phyloP scores from a whole-genome alignment of 1,140 invertebrate species.

The Panulirus ornatus region DNA sequence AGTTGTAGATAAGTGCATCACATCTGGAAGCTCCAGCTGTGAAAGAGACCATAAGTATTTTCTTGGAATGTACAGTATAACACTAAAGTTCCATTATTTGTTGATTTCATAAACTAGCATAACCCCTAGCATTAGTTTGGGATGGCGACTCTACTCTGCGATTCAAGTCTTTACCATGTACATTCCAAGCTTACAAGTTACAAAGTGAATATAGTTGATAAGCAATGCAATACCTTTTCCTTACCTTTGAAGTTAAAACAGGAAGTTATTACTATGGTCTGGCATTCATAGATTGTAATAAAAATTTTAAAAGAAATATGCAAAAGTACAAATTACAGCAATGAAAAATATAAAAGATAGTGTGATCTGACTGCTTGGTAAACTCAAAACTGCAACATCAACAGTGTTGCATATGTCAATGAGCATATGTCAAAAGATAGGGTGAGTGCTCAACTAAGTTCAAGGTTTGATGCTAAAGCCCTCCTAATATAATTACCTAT shows the following conservation, averaged over 20 bases:
- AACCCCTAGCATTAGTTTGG: slow-evolving; percentile 68
- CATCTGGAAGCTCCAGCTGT: not conserved
- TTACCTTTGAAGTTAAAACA: not conserved
- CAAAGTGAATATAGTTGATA: slow-evolving; percentile 71
- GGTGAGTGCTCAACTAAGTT: too few relatives aligned
- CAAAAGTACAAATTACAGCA: not conserved
- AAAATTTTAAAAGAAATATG: not conserved
- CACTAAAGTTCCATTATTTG: slow-evolving; percentile 43
- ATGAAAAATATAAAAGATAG: not conserved
- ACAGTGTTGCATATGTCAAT: too few relatives aligned
- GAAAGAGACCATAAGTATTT: slow-evolving; percentile 54
- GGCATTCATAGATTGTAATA: not conserved
- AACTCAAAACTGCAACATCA: too few relatives aligned
- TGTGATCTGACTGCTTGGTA: too few relatives aligned
- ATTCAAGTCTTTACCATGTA: slow-evolving; percentile 71
- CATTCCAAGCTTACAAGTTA: slow-evolving; percentile 73
- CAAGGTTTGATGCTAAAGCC: too few relatives aligned
- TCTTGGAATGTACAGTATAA: slow-evolving; percentile 60
- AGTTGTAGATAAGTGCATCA: not conserved
- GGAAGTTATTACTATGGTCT: not conserved
- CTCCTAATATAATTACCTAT: too few relatives aligned
- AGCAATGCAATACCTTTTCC: slow-evolving; percentile 49
- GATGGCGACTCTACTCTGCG: slow-evolving; percentile 65
- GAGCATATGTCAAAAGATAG: too few relatives aligned
- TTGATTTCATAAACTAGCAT: slow-evolving; percentile 41